These are phyloP conservation scores for Cryptoprocta ferox DNA, from an alignment of 2,797 vertebrate species.

Conservation along the genomic window DNA sequence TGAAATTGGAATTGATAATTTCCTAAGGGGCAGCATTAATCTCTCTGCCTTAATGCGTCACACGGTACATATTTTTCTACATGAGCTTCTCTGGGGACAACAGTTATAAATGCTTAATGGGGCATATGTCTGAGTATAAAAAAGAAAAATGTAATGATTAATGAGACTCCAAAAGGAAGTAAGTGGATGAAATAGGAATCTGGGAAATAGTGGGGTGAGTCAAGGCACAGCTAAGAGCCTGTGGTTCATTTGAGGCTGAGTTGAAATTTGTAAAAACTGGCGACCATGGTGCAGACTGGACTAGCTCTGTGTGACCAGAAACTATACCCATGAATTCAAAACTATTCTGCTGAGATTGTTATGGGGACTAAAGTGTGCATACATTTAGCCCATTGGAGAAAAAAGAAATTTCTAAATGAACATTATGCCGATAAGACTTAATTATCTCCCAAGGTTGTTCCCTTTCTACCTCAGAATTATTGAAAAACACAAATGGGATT, in stretches of 20 bases:
- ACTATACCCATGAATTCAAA: not conserved
- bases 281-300: too few relatives aligned
- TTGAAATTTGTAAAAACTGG: not conserved
- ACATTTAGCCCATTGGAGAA: not conserved
- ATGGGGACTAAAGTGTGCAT: not conserved
- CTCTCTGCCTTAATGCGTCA: slow-evolving; percentile 15
- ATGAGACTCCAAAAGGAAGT: not conserved
- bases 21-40: not conserved
- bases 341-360: not conserved
- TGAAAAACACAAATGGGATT: not conserved
- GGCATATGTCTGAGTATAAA: not conserved
- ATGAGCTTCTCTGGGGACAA: not conserved
- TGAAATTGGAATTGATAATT: slow-evolving; percentile 31
- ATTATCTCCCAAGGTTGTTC: not conserved
- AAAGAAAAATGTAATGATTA: not conserved
- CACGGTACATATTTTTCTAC: not conserved
- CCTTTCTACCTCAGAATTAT: not conserved
- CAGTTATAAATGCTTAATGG: slow-evolving; percentile 46
- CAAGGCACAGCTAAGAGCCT: too few relatives aligned
- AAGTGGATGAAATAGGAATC: not conserved
- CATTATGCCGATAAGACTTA: not conserved
- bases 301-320: not conserved
- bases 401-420: not conserved
- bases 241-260: not conserved
- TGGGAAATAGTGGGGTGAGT: not conserved